Conservation (phyloP, 2,113 vertebrate genomes). For the Nycticorax nycticorax region DNA sequence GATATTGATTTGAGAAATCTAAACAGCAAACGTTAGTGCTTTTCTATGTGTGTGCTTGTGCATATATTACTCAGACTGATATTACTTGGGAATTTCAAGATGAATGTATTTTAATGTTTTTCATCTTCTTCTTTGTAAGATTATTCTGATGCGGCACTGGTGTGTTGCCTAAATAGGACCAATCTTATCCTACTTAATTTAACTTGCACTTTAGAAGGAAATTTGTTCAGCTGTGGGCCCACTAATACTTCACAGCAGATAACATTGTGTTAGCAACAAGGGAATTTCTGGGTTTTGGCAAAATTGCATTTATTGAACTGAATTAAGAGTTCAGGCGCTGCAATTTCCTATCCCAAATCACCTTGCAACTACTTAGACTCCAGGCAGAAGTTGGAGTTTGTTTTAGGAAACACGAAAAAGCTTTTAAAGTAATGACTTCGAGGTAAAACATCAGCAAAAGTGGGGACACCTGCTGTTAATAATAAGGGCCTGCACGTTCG, state of each 20-base stretch:
- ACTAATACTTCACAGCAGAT: not conserved
- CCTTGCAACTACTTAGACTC: conserved; percentile 59
- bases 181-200: not conserved
- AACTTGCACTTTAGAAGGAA: not conserved
- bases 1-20: not conserved
- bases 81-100: not conserved
- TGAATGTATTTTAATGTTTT: not conserved
- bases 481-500: conserved; percentile 72
- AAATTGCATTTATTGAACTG: conserved; percentile 65
- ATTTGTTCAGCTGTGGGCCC: not conserved
- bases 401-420: conserved; percentile 77
- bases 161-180: not conserved
- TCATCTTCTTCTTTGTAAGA: not conserved
- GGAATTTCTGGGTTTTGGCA: conserved; percentile 50
- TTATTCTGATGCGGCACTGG: not conserved
- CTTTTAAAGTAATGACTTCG: conserved; percentile 75
- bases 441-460: conserved; percentile 69
- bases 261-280: conserved; percentile 33
- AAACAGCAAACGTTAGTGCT: not conserved
- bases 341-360: conserved; percentile 58
- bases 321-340: conserved; percentile 54
- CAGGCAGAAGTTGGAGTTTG: conserved; percentile 66
- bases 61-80: not conserved
- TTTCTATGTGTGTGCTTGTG: not conserved
- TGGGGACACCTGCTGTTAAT: conserved; percentile 86